These are phyloP conservation scores for Parochlus steinenii DNA, from an alignment of 2,888 invertebrate genomes.

Conservation along the genomic window DNA sequence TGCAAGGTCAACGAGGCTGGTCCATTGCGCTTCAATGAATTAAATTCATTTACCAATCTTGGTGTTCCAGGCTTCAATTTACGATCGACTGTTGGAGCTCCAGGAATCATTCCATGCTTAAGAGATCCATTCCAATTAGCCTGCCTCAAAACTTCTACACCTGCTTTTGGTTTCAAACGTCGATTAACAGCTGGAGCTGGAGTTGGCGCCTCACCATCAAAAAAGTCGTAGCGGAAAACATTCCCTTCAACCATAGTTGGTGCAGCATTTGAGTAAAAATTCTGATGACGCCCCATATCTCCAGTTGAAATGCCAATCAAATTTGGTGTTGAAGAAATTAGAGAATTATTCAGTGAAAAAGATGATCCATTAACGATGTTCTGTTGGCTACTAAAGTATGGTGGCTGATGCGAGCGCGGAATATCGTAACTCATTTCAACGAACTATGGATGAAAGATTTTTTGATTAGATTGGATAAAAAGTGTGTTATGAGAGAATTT, in stretches of 20 bases:
- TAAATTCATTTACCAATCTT: constrained; percentile 19
- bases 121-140: not conserved
- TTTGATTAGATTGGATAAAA: constrained; percentile 1
- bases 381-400: constrained; percentile 26
- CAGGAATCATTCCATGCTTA: constrained; percentile 5
- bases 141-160: constrained; percentile 20
- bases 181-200: constrained; percentile 60
- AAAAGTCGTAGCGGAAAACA: constrained; percentile 36
- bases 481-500: not conserved
- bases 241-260: constrained; percentile 31
- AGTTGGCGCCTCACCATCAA: constrained; percentile 21
- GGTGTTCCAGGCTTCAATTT: constrained; percentile 41
- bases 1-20: constrained; percentile 21
- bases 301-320: constrained; percentile 19
- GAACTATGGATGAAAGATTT: constrained; percentile 1
- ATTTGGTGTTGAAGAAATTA: constrained; percentile 26
- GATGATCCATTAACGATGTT: constrained; percentile 4
- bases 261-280: constrained; percentile 37
- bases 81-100: constrained; percentile 42
- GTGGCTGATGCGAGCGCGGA: constrained; percentile 45
- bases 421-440: constrained; percentile 49
- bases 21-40: constrained; percentile 21
- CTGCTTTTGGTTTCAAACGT: constrained; percentile 50
- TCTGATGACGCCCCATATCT: constrained; percentile 20
- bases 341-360: not conserved